A percentile compares a stretch with the other conserved stretches of the same genome.
Evolutionary conservation across 2,797 vertebrate species (phyloP).

Genomic region (Sphenodon punctatus): DNA sequence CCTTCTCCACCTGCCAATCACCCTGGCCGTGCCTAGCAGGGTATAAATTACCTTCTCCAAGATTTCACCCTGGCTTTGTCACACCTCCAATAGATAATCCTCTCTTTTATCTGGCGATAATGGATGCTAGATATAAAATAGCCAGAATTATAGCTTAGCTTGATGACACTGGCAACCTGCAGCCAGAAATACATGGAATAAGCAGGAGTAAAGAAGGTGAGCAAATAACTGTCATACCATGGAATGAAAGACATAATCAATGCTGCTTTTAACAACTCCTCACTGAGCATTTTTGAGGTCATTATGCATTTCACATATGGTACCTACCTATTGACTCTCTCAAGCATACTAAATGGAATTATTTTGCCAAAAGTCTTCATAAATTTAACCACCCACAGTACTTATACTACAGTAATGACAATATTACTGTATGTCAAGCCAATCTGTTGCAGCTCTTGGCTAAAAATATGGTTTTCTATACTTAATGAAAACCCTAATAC

Average conservation of each 20-base stretch:
- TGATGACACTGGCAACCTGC: not conserved
- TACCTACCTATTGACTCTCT: not conserved
- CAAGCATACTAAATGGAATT: not conserved
- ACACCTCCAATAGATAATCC: slow-evolving; percentile 22
- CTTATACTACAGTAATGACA: slow-evolving; percentile 31
- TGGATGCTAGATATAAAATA: slow-evolving; percentile 39
- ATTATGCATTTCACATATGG: not conserved
- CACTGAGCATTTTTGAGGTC: slow-evolving; percentile 14
- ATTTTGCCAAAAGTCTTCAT: slow-evolving; percentile 16
- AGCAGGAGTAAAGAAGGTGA: slow-evolving; percentile 26
- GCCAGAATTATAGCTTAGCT: not conserved
- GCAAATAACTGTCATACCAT: slow-evolving; percentile 7
- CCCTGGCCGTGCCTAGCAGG: too few relatives aligned
- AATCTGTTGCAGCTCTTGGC: slow-evolving; percentile 20
- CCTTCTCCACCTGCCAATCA: too few relatives aligned
- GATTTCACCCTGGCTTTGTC: too few relatives aligned
- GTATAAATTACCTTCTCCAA: too few relatives aligned
- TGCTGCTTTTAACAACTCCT: slow-evolving; percentile 39
- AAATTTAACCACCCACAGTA: slow-evolving; percentile 40
- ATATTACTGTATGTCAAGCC: slow-evolving; percentile 35
- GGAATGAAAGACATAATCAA: not conserved
- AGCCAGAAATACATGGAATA: slow-evolving; percentile 26
- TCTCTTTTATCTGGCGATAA: slow-evolving; percentile 24
- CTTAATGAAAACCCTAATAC: slow-evolving; percentile 24
- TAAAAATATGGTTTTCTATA: slow-evolving; percentile 38